Conservation (phyloP, 2,113 vertebrate species). For the Potamarius usumacintae region DNA sequence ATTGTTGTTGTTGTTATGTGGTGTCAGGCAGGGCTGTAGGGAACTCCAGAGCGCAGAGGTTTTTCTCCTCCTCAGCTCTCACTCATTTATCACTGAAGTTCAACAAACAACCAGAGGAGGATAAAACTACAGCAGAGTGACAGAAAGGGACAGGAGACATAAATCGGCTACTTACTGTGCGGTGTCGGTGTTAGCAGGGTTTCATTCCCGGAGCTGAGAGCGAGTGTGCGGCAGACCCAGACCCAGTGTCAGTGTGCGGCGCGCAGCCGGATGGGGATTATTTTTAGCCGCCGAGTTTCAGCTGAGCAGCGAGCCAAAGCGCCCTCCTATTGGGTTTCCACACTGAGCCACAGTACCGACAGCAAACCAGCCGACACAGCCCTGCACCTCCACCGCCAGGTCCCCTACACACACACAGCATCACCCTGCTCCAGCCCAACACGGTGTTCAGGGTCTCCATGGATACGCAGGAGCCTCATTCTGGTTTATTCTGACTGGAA, state of each 20-base stretch:
- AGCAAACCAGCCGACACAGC: not conserved
- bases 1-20: no score
- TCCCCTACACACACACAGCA: not conserved
- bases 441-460: not conserved
- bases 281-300: constrained; percentile 90
- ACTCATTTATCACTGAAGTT: no score
- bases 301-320: constrained; percentile 69
- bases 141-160: not conserved
- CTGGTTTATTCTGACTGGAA: not conserved
- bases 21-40: no score
- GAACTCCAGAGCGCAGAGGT: no score
- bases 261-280: constrained; percentile 65
- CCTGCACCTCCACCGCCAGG: no score
- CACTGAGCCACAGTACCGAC: constrained; percentile 56
- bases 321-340: constrained; percentile 84
- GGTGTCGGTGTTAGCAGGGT: not conserved
- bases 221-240: no score
- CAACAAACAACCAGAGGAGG: not conserved
- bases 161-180: not conserved
- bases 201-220: constrained; percentile 2
- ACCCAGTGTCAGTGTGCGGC: no score
- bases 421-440: no score
- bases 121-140: not conserved
- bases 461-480: no score
- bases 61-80: no score